Conservation (phyloP, 2,113 vertebrate species). For the Dissostichus mawsoni region DNA sequence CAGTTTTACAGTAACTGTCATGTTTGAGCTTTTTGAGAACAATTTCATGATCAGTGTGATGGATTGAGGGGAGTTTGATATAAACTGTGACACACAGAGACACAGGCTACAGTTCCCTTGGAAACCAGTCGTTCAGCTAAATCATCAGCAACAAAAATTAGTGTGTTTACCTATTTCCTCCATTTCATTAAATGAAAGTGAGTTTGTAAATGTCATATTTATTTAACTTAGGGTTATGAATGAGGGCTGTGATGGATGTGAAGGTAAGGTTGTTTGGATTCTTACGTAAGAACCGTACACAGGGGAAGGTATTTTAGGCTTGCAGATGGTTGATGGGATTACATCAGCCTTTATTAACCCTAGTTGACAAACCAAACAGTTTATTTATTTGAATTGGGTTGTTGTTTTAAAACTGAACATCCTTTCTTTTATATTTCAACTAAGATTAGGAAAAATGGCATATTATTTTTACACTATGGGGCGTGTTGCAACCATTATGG, state of each 20-base stretch:
- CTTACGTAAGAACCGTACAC: not conserved
- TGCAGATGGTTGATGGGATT: slow-evolving; percentile 10
- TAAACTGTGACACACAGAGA: slow-evolving; percentile 38
- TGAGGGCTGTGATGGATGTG: not conserved
- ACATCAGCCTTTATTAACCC: slow-evolving; percentile 1
- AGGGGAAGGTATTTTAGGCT: slow-evolving; percentile 6
- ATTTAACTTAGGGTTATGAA: not conserved
- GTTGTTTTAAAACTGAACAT: slow-evolving; percentile 1
- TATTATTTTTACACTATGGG: not conserved
- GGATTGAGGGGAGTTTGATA: slow-evolving; percentile 2
- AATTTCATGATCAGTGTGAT: not conserved
- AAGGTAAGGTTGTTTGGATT: not conserved
- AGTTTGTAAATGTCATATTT: slow-evolving; percentile 22
- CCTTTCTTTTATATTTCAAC: not conserved
- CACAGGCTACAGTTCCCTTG: slow-evolving; percentile 75
- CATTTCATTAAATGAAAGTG: slow-evolving; percentile 36
- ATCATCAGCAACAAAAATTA: slow-evolving; percentile 67
- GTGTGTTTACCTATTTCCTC: slow-evolving; percentile 43
- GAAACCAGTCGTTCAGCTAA: slow-evolving; percentile 74
- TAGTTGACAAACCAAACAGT: not conserved
- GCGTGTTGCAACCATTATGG: not conserved
- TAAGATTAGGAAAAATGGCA: not conserved
- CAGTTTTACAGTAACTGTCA: too few relatives aligned
- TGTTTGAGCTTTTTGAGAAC: not conserved
- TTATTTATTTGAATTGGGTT: not conserved